Evolutionary conservation across 2,113 vertebrate species (phyloP), one percentile per base, ranked within the genome.

Genomic region (Ochotona curzoniae): DNA sequence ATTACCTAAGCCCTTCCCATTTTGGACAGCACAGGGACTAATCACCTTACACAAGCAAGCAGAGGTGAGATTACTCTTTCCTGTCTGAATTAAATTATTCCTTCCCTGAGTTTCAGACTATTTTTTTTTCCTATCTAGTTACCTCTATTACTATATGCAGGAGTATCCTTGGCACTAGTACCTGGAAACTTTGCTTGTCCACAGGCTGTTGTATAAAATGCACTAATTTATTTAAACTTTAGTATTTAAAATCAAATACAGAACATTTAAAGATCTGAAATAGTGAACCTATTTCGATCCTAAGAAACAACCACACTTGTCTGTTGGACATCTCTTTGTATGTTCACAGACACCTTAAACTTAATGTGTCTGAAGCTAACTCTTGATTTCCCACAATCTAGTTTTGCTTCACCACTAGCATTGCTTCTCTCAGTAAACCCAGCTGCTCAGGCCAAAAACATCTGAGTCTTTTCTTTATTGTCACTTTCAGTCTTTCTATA

Each of bases 121-220:
- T 60, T 90, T 75, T 90, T 93, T 81, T 83, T 25, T 4, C 11
- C 78, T n/a, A 67, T 51, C 49, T 81, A 69, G 64, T 83, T 81
- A 57, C 70, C 15, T 85, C 47, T 44, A 14, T 74, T 91, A 70
- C 26, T 28, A 69, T 66, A 91, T 84, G 44, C 63, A 75, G 60
- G n/a, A 93, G 57, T 93, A 61, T 93, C 44, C 75, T 95, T 96
- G 96, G 64, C 79, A 86, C 60, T 38, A 88, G 20, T 88, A 71
- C 25, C 83, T 94, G 82, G 66, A 94, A 95, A 95, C 54, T 73
- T 80, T 95, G 67, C 80, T 84, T 86, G 69, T 66, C 54, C 28
- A 90, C 10, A 85, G 79, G 51, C 80, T 86, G 38, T 89, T 95
- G 76, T 85, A 88, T 89, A 93, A 92, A 85, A 90, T 90, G 49